Evolutionary conservation across 2,797 vertebrate genomes (phyloP), one percentile per base, ranked within the genome.

Genomic region (Gouania willdenowi): DNA sequence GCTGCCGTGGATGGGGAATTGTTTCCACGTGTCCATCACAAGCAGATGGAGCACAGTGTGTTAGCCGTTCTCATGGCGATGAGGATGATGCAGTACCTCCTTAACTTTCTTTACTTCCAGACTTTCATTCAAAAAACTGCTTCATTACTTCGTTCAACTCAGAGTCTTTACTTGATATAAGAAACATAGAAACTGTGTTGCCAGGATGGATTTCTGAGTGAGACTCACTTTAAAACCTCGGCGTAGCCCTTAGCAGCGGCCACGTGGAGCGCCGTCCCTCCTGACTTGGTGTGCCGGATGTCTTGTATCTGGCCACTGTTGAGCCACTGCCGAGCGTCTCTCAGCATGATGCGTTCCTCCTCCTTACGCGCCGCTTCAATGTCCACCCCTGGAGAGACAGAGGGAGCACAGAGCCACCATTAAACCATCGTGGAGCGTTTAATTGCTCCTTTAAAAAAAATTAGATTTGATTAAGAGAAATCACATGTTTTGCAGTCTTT

Each of bases 181-280:
- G n/a, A n/a, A n/a, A n/a, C n/a, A n/a, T n/a, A n/a, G n/a, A n/a
- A n/a, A n/a, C n/a, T n/a, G n/a, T n/a, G n/a, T n/a, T n/a, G n/a
- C n/a, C n/a, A n/a, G n/a, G n/a, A n/a, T n/a, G n/a, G n/a, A n/a
- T n/a, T n/a, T n/a, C n/a, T n/a, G n/a, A n/a, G n/a, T n/a, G n/a
- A n/a, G 1, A 64, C 95, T 91, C 89, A 99, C 97, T 99, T 99
- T 94, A 99, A 94, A 89, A 99, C 97, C 86, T 99, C 97, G 0
- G 92, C 86, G 66, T 99, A 99, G 61, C 95, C 95, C 82, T 99
- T 99, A 2, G 97, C 97, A 10, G 95, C 97, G 17, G 97, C 94
- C 8, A 99, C 97, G 1, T 99, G 97, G 49, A 99, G 92, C 0
- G 97, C 96, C 20, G 95, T 99, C 8, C 97, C 97, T 32, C 97